Evolutionary conservation across 2,888 invertebrate species (phyloP), one percentile per base, ranked within the genome.

Genomic region (Eretmocerus hayati): DNA sequence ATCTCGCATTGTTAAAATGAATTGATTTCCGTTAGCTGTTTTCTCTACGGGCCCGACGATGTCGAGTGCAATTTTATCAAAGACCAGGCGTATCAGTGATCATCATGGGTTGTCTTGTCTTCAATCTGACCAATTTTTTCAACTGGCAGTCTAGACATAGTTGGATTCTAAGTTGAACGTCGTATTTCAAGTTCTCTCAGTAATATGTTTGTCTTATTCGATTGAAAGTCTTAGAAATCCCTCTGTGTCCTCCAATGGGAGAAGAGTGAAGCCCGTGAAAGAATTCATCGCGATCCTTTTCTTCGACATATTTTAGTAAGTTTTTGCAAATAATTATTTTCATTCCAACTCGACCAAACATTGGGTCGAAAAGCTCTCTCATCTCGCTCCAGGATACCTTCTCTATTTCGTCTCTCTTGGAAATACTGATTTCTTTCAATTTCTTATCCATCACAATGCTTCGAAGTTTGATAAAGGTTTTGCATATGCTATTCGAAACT

Each of bases 1-100:
- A 6, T 46, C 49, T 42, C 53, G 54, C 9, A 56, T 53, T 6
- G 54, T 49, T 9, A 55, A 37, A 6, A 55, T 50, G 22, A 58
- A 59, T 32, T 53, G 44, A 21, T 61, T 57, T 15, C 26, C 15
- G 2, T 40, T 16, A 2, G n/a, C 30, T 6, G 56, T 55, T 32
- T 13, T 19, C 1, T 43, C 50, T 11, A 59, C 16, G 1, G 54
- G 56, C 5, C 56, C 56, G 2, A 59, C 51, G 1, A 54, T 54
- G 16, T 58, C 56, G 9, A 56, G 32, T 0, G 55, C 23, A 2
- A 53, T 42, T 38, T 55, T 48, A 2, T 53, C 51, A 18, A 54
- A 56, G 2, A 41, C 46, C 43, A 3, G 50, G 42, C 8, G 54
- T 56, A 9, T 54, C 48, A 1, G 56, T 52, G 2, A 54, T 56